Conservation (phyloP, 2,113 vertebrate species). For the Urocolius indicus region DNA sequence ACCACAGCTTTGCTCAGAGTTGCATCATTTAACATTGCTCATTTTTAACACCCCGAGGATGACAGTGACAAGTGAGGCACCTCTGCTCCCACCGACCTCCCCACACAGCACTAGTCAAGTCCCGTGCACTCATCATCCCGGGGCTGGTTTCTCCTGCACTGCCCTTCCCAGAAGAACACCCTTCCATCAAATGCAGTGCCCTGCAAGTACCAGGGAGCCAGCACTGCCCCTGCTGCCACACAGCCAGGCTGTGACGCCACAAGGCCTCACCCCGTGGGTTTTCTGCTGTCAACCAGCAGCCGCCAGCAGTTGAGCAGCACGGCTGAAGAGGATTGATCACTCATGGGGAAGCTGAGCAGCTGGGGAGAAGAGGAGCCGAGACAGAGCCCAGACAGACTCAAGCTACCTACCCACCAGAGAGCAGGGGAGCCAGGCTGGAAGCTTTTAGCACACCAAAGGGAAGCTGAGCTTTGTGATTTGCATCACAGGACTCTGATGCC, state of each 20-base stretch:
- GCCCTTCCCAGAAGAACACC: not conserved
- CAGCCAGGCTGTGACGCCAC: not conserved
- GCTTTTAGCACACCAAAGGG: not conserved
- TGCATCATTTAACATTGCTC: not conserved
- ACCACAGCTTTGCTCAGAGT: not conserved
- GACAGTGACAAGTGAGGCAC: rapidly evolving
- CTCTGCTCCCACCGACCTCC: not conserved
- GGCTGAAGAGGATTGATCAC: not conserved
- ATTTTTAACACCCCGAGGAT: not conserved
- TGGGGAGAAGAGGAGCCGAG: not conserved
- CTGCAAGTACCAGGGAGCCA: not conserved
- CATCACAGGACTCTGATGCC: not conserved
- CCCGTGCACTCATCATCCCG: no score
- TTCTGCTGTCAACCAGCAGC: not conserved
- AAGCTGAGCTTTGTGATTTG: rapidly evolving
- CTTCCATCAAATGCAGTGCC: rapidly evolving
- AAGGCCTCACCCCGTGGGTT: not conserved
- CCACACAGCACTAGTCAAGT: rapidly evolving
- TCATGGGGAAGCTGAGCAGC: not conserved
- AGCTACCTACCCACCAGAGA: not conserved
- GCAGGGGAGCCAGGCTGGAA: not conserved
- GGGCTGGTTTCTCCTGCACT: not conserved
- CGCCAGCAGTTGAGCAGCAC: not conserved
- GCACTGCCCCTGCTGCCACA: not conserved
- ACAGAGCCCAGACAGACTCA: not conserved